Evolutionary conservation across 2,888 invertebrate genomes (phyloP), one percentile per base, ranked within the genome.

Genomic region (Drosophila monieri): DNA sequence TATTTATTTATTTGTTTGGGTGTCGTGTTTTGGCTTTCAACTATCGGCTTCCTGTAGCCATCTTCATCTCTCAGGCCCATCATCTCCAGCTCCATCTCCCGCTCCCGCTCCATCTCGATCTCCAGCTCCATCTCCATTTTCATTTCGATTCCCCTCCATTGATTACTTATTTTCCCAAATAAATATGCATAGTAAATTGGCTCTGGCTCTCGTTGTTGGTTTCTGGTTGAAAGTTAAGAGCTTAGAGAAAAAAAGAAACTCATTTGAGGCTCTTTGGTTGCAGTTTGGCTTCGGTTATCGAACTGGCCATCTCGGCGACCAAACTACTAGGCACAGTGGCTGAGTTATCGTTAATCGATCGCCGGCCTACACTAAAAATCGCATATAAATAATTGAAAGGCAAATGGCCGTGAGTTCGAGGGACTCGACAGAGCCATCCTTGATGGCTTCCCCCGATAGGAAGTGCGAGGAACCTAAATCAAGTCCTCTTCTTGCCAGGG

Each of bases 141-240:
- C 53, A 46, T 55, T 54, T 12, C 48, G 32, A 56, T 23, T 27
- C 51, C 48, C 53, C 58, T 53, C 47, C 81, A 85, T 83, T 83
- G 81, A 83, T 83, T 83, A 83, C 86, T 85, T 83, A 83, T 83
- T 83, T 83, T 83, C 81, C 84, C 88, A 88, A 77, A 88, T 88
- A 88, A 83, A 83, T 88, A 83, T 88, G 88, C 86, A 88, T 83
- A 87, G 88, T 69, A 79, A 81, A 87, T 85, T 87, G 88, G 66
- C 73, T 30, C 39, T 47, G 9, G 41, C 43, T 30, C 21, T 37
- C 21, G 59, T 21, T 15, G 37, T 21, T 32, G 52, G 25, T 21
- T 27, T 2, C 3, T 21, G 21, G n/a, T n/a, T n/a, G n/a, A n/a
- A n/a, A n/a, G n/a, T n/a, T n/a, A n/a, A n/a, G n/a, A n/a, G n/a